Conservation (phyloP, 2,797 vertebrate genomes). For the Clamator glandarius region DNA sequence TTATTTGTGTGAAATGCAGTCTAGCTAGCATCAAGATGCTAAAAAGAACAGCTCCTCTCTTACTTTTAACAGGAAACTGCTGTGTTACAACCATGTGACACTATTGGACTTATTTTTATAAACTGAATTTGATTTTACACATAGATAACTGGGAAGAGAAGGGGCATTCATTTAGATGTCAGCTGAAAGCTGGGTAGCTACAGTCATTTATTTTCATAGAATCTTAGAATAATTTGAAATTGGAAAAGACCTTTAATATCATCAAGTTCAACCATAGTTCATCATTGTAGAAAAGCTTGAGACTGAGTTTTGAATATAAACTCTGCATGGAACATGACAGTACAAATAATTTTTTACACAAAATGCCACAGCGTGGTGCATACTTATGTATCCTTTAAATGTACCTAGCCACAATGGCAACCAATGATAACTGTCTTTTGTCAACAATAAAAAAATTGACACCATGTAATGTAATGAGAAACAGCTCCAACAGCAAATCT, state of each 20-base stretch:
- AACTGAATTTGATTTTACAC: not conserved
- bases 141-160: not conserved
- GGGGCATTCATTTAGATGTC: not conserved
- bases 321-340: not conserved
- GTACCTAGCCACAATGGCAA: not conserved
- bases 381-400: not conserved
- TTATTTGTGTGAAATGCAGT: not conserved
- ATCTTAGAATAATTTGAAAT: not conserved
- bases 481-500: not conserved
- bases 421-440: not conserved
- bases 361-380: not conserved
- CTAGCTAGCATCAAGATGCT: not conserved
- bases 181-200: not conserved
- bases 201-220: not conserved
- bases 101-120: not conserved
- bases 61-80: not conserved
- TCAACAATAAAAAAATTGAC: not conserved
- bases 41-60: not conserved
- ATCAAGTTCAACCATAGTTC: too few relatives aligned
- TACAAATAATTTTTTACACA: not conserved
- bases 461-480: not conserved
- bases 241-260: not conserved
- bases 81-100: not conserved
- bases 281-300: too few relatives aligned
- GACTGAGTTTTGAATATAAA: not conserved